These are phyloP conservation scores for Sicus ferrugineus DNA, from an alignment of 2,888 invertebrate genomes.

Conservation along the genomic window DNA sequence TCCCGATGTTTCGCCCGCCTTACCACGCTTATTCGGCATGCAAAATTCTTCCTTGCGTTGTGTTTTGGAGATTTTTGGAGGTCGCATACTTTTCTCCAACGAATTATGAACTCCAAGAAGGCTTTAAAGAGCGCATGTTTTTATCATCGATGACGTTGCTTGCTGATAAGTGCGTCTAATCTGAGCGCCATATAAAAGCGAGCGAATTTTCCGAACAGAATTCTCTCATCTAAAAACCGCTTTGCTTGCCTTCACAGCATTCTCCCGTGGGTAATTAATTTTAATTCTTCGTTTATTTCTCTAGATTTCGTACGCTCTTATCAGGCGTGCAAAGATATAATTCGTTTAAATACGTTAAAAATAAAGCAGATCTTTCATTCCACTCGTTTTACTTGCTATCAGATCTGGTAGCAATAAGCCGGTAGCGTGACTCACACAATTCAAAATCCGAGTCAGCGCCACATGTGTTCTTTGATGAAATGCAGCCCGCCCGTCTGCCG, in stretches of 20 bases:
- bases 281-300: no score
- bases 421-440: neutral
- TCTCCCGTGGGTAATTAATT: no score
- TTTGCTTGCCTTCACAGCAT: no score
- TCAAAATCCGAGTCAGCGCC: neutral
- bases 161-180: no score
- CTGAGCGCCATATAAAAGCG: no score
- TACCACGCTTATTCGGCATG: constrained; percentile 17
- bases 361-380: neutral
- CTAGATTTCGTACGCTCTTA: no score
- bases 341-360: neutral
- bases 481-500: neutral
- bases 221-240: no score
- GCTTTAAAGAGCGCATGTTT: no score
- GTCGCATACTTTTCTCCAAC: constrained; percentile 1
- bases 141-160: no score
- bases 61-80: constrained; percentile 25
- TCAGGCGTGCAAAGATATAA: no score
- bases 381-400: neutral
- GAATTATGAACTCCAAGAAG: neutral
- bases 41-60: constrained; percentile 12
- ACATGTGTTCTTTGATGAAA: no score
- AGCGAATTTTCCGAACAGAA: no score
- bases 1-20: neutral
- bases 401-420: neutral